Conservation (phyloP, 37 sponge, comb jelly and placozoan species). For the Crambe crambe region DNA sequence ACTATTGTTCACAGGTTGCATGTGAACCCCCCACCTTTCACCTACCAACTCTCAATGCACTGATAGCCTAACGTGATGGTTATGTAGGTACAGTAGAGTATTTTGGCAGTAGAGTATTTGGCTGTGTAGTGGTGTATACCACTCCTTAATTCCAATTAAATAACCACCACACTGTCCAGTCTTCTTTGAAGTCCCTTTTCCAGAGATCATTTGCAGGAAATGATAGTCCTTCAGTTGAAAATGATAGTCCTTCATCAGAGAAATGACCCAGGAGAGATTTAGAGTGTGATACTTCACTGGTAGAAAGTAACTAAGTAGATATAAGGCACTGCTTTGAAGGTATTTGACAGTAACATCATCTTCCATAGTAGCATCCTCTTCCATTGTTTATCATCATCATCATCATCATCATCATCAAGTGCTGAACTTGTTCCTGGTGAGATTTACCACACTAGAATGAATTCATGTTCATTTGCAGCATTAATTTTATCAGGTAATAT, state of each 20-base stretch:
- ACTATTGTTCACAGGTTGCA: too few species aligned
- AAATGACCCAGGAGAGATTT: neutral
- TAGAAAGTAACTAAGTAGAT: neutral
- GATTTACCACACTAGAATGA: neutral
- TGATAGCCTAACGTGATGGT: too few species aligned
- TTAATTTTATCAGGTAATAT: neutral
- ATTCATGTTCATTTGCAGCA: neutral
- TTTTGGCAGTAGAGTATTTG: too few species aligned
- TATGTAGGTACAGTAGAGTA: too few species aligned
- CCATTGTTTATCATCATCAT: neutral
- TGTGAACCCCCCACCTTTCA: too few species aligned
- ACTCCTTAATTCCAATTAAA: too few species aligned
- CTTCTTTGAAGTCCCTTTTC: neutral
- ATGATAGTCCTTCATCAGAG: neutral
- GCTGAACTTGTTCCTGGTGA: slow-evolving; percentile 3
- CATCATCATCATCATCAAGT: neutral
- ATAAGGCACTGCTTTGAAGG: neutral
- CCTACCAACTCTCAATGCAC: too few species aligned
- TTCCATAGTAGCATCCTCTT: neutral
- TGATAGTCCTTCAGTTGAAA: neutral
- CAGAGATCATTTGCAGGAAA: neutral
- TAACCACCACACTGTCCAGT: too few species aligned
- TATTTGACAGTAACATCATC: neutral
- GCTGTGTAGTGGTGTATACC: too few species aligned
- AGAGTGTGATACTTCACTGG: neutral